Evolutionary conservation across 1,140 invertebrate genomes (phyloP), one percentile per base, ranked within the genome.

Genomic region (Trinorchestia longiramus): DNA sequence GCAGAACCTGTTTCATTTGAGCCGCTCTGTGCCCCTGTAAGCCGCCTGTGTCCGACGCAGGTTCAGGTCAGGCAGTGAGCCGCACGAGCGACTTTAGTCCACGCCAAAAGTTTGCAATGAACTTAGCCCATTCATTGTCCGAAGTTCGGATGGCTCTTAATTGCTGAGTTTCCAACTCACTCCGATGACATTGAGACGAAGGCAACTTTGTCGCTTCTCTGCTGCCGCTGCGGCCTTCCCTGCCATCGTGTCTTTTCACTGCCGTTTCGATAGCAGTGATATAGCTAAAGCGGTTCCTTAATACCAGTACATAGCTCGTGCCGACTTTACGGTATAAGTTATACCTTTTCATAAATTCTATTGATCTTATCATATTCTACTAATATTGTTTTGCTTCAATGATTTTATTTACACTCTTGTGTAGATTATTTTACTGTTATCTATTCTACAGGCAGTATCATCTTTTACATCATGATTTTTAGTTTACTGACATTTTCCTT

Each of bases 101-200:
- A 43, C 88, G 43, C 88, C 88, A 90, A 90, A 90, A 90, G 88
- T 90, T 90, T 36, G n/a, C 88, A 43, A 45, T 45, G 40, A 94
- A 94, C 92, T 94, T 94, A 45, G 40, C 92, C 44, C 92, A 94
- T 94, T 94, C 92, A 94, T 94, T 94, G 92, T 45, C 36, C 43
- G 43, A 94, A 94, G 92, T 94, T 94, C 47, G 44, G 92, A 94
- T 94, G 43, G 92, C 92, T 45, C 92, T 94, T 94, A 94, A 94
- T 94, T 94, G 92, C 92, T 94, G 43, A 43, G 92, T 94, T 94
- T 47, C 92, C 41, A 94, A 94, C 92, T 94, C 92, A 94, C 92
- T 94, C 41, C 43, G 92, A 94, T 94, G 92, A 94, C 92, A 90
- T 90, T 90, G 88, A 90, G 88, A 90, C n/a, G 88, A 90, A 90